Percentiles rank a stretch among this genome's conserved stretches.
Conservation (phyloP, 2,113 vertebrate species). For the Lophius piscatorius region DNA sequence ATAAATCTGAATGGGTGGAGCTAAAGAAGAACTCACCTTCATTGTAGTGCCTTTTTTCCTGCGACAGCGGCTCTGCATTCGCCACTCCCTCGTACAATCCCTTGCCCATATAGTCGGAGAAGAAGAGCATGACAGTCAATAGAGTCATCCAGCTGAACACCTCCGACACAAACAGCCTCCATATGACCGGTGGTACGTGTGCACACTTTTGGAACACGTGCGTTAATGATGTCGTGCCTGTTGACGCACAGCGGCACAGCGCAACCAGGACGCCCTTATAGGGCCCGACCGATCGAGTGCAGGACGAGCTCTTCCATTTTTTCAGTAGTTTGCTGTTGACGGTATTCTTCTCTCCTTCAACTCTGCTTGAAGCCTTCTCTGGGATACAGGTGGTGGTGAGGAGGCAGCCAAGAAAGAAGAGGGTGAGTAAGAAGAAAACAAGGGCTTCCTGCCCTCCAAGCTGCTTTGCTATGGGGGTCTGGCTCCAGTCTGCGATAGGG, state of each 20-base stretch:
- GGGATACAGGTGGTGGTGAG: not conserved
- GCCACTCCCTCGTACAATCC: constrained; percentile 5
- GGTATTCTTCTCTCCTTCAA: not conserved
- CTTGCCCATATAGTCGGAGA: constrained; percentile 1
- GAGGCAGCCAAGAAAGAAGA: not conserved
- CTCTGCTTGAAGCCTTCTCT: not conserved
- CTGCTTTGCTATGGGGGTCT: not conserved
- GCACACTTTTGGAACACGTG: not conserved
- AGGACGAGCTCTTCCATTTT: not conserved
- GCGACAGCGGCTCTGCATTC: not conserved
- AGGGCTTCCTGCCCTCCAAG: not conserved
- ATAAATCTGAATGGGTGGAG: not conserved
- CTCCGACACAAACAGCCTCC: not conserved
- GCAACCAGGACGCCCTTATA: not conserved
- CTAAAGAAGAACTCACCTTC: constrained; percentile 5
- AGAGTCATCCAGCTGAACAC: not conserved
- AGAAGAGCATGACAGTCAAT: not conserved
- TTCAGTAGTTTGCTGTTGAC: not conserved
- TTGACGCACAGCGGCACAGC: not conserved
- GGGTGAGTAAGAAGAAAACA: not conserved
- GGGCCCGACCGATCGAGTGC: not conserved
- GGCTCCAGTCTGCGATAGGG: constrained; percentile 4
- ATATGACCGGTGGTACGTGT: not conserved
- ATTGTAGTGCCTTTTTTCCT: not conserved
- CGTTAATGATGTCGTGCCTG: not conserved